Percentiles rank a stretch among this genome's conserved stretches.
Conservation (phyloP, 1,140 invertebrate species). For the Ostrea edulis region DNA sequence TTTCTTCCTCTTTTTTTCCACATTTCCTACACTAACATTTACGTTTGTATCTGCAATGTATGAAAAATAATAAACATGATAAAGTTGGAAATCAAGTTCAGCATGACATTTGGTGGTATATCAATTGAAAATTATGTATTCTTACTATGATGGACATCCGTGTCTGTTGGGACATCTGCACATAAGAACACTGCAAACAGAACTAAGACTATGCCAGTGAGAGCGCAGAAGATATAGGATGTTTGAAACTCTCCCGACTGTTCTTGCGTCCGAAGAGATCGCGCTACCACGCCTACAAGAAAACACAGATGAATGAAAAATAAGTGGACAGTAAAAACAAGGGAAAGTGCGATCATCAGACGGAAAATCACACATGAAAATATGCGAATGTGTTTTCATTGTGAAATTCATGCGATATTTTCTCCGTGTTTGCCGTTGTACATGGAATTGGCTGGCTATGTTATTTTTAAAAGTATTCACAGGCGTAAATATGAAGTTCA, state of each 20-base stretch:
- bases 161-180: background rate
- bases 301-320: background rate
- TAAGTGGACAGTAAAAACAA: too few species aligned
- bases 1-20: constrained; percentile 28
- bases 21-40: background rate
- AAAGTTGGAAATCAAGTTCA: background rate
- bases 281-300: background rate
- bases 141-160: background rate
- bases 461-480: too few species aligned
- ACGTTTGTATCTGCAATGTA: background rate
- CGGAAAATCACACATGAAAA: too few species aligned
- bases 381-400: too few species aligned
- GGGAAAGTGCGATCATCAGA: too few species aligned
- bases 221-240: background rate
- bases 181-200: background rate
- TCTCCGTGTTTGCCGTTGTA: too few species aligned
- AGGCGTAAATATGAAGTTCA: too few species aligned
- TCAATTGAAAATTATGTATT: background rate
- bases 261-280: background rate
- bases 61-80: background rate
- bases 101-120: background rate
- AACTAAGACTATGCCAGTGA: background rate
- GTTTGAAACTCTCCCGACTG: background rate
- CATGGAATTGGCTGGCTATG: too few species aligned
- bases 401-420: too few species aligned